Evolutionary conservation across 1,140 invertebrate species (phyloP).

Genomic region (Lepeophtheirus salmonis): DNA sequence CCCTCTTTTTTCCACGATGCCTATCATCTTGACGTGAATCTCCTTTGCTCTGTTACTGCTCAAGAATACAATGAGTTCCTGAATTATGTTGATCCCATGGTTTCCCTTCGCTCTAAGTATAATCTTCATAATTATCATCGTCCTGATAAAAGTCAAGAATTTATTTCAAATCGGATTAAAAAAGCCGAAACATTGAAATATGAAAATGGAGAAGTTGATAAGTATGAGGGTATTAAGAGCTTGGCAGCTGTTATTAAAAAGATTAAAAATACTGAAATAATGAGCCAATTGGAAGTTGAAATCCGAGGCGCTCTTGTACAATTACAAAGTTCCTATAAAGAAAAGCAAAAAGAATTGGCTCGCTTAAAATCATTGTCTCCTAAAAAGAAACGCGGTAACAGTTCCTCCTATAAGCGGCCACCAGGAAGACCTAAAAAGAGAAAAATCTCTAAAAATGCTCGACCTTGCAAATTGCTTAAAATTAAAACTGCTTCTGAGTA

Average conservation of each 20-base stretch:
- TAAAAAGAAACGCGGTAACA: conserved; percentile 13
- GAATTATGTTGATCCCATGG: background rate
- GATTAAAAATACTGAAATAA: conserved; percentile 18
- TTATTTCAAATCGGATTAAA: background rate
- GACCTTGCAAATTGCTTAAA: background rate
- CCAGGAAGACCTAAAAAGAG: conserved; percentile 15
- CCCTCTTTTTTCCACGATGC: background rate
- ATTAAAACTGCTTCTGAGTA: background rate
- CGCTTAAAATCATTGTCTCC: background rate
- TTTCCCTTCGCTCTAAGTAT: background rate
- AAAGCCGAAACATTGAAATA: background rate
- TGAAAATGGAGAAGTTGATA: background rate
- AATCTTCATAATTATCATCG: background rate
- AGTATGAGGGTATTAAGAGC: conserved; percentile 13
- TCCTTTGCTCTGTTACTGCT: conserved; percentile 7
- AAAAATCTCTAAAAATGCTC: background rate
- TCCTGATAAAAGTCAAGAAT: background rate
- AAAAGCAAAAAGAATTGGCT: conserved; percentile 9
- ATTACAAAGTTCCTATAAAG: conserved; percentile 12
- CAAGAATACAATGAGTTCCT: background rate
- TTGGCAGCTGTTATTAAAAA: conserved; percentile 14
- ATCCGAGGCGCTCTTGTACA: background rate
- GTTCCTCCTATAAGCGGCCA: background rate
- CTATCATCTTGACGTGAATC: conserved; percentile 5
- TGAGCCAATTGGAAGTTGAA: conserved; percentile 16